Percentiles rank a stretch among this genome's conserved stretches.
Evolutionary conservation across 2,113 vertebrate genomes (phyloP).

Genomic region (Herpailurus yagouaroundi): DNA sequence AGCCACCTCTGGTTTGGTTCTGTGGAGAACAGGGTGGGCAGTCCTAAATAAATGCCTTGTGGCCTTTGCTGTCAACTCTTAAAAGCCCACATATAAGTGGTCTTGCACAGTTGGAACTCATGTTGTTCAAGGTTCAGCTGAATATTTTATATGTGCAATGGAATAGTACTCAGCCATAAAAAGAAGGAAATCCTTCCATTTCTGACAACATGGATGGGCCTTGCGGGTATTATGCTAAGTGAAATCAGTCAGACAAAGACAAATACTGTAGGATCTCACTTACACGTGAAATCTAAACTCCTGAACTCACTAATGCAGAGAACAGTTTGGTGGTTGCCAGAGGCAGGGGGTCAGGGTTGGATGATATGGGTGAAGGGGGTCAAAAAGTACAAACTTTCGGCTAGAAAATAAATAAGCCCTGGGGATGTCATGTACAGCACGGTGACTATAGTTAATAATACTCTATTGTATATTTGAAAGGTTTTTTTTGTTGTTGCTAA

Average conservation of each 20-base stretch:
- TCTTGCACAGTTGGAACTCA: neutral
- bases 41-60: neutral
- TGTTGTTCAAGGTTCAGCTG: neutral
- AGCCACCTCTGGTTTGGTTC: neutral
- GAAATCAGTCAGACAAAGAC: neutral
- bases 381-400: neutral
- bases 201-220: neutral
- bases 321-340: neutral
- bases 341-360: neutral
- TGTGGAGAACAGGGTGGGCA: neutral
- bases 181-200: neutral
- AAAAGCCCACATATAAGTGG: neutral
- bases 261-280: neutral
- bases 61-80: neutral
- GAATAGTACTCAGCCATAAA: neutral
- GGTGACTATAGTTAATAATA: neutral
- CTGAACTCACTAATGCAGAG: neutral
- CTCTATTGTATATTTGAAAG: neutral
- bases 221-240: neutral
- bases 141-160: neutral
- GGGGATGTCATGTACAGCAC: neutral
- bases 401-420: neutral
- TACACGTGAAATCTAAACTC: neutral
- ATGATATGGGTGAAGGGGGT: neutral
- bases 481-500: neutral